phyloP scores from a whole-genome alignment of 2,113 vertebrate genomes.

The Acrocephalus kingi region DNA sequence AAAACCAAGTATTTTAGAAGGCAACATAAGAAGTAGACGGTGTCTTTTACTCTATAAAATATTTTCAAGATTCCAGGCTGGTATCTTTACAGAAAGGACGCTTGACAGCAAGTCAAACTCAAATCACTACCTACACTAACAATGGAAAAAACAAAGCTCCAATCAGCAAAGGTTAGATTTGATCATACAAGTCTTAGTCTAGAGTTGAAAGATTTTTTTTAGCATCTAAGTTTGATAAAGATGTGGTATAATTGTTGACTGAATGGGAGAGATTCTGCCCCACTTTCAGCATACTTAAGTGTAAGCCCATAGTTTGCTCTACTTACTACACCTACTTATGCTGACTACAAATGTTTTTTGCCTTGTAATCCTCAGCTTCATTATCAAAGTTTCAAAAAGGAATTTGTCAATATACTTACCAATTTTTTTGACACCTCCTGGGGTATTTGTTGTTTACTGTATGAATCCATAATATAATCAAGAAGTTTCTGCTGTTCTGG shows the following conservation, averaged over 20 bases:
- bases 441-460: constrained; percentile 91
- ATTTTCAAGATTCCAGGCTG: not conserved
- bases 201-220: not conserved
- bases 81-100: not conserved
- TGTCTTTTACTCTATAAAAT: not conserved
- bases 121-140: not conserved
- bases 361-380: not conserved
- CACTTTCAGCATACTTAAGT: not conserved
- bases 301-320: not conserved
- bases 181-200: not conserved
- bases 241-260: not conserved
- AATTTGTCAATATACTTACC: constrained; percentile 73
- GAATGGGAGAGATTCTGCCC: not conserved
- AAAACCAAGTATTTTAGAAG: not conserved
- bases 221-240: not conserved
- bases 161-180: not conserved
- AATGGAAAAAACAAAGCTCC: not conserved
- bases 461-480: constrained; percentile 89
- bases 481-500: constrained; percentile 86
- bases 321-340: not conserved
- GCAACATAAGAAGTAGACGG: not conserved
- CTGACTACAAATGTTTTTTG: not conserved
- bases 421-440: constrained; percentile 93
- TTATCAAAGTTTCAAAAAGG: not conserved
- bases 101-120: not conserved